Evolutionary conservation across 2,113 vertebrate species (phyloP).

Genomic region (Pterocles gutturalis): DNA sequence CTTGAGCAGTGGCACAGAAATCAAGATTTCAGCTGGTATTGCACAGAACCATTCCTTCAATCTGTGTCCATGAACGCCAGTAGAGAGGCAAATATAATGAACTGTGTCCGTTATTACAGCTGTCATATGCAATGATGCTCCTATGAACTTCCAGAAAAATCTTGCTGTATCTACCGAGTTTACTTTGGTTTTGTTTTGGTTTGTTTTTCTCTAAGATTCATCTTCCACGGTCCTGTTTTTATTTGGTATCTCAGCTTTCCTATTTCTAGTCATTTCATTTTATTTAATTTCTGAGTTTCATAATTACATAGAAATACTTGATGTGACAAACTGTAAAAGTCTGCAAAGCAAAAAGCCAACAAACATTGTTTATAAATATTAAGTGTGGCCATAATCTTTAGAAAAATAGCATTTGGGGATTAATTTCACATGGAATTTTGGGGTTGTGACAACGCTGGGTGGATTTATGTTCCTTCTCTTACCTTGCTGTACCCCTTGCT

Average conservation of each 20-base stretch:
- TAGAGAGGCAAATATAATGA: neutral
- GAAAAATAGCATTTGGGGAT: neutral
- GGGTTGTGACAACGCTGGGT: neutral
- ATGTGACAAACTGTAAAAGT: neutral
- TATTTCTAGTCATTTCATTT: neutral
- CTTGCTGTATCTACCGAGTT: neutral
- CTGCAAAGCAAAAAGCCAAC: neutral
- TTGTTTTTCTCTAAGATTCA: neutral
- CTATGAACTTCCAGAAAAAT: neutral
- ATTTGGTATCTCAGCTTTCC: neutral
- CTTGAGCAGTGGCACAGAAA: neutral
- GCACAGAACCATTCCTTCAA: neutral
- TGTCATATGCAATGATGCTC: neutral
- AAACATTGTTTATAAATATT: neutral
- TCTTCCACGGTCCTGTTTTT: neutral
- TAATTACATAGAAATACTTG: neutral
- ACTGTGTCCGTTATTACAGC: neutral
- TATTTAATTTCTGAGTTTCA: neutral
- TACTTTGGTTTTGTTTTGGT: neutral
- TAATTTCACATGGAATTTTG: neutral
- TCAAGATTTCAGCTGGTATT: neutral
- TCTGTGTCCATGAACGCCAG: neutral
- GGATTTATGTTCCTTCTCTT: neutral
- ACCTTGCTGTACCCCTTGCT: neutral
- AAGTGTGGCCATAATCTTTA: neutral